phyloP scores from a whole-genome alignment of 1,140 invertebrate species.

The Parapsyche elsis region DNA sequence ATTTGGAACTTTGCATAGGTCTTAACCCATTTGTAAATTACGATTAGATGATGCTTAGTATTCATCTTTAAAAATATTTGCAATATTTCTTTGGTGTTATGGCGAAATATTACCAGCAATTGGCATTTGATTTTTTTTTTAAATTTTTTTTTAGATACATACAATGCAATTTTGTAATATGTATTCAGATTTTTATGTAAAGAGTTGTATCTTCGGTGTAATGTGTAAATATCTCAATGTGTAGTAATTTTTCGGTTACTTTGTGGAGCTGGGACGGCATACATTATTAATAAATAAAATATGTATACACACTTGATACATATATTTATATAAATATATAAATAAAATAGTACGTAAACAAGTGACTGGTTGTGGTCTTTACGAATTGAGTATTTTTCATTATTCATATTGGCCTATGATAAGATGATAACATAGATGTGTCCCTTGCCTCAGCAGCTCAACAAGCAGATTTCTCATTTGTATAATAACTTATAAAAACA shows the following conservation, averaged over 20 bases:
- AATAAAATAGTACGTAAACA: not conserved
- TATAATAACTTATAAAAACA: slow-evolving; percentile 49
- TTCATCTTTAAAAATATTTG: not conserved
- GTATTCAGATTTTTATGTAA: slow-evolving; percentile 31
- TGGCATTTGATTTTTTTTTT: not conserved
- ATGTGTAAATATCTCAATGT: slow-evolving; percentile 32
- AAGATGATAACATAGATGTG: slow-evolving; percentile 24
- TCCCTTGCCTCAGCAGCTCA: slow-evolving; percentile 39
- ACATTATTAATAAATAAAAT: not conserved
- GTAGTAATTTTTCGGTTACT: slow-evolving; percentile 21
- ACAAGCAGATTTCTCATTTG: slow-evolving; percentile 40
- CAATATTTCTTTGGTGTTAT: not conserved
- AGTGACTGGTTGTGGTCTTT: slow-evolving; percentile 45
- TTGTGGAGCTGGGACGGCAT: slow-evolving; percentile 20
- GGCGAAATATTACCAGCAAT: slow-evolving; percentile 49
- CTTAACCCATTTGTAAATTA: not conserved
- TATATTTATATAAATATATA: slow-evolving; percentile 23
- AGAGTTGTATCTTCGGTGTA: slow-evolving; percentile 25
- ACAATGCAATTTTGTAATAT: not conserved
- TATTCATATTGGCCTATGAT: slow-evolving; percentile 34
- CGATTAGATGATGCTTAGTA: not conserved
- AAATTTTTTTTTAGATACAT: not conserved
- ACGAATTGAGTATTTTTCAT: slow-evolving; percentile 36
- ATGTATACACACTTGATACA: not conserved
- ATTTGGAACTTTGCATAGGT: no score